Base-by-base conservation (phyloP, 2,888 invertebrate species). In the Timandra comae region DNA sequence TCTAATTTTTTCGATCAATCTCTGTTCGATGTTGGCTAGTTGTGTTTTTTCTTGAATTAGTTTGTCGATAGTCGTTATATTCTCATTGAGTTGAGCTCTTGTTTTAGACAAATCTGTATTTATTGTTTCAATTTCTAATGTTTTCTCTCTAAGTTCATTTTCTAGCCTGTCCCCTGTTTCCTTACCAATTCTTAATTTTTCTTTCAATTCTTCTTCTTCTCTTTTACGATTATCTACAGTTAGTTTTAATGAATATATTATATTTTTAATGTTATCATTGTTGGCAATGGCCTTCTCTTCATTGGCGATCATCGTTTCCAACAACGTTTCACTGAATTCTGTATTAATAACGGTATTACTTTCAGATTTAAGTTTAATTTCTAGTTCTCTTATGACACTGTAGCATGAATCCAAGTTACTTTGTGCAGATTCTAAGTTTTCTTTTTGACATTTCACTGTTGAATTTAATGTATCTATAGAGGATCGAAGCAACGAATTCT, bases 201-300 rank as follows among this genome's bases (percentile, higher is more conserved):
- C 46, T 55, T 69, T 74, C 19, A 81, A 53, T 20, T 48, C 41
- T 16, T 57, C 49, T 27, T 77, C 68, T 58, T 82, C 74, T 30
- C 68, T 63, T 31, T 61, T 71, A 30, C 70, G 65, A 2, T 38
- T 50, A 22, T 69, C 57, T 19, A 85, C 42, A 7, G 59, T 54
- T 2, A 49, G 49, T 61, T 70, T 75, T 21, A 82, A 63, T 2
- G 64, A 67, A n/a, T 65, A 49, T 33, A 81, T 68, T 12, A 84
- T 64, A 38, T 78, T 78, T 50, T 53, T 68, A 30, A 85, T 66
- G 40, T 81, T 81, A 46, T 82, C 82, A 46, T 81, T 79, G 43
- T 75, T 82, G 7, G 75, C 64, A 29, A 77, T 61, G 35, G 74
- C 57, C 32, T 64, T 64, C 31, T 79, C 67, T 64, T 84, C 84